Evolutionary conservation across 2,113 vertebrate genomes (phyloP), one percentile per base, ranked within the genome.

Genomic region (Tricholaema leucomelas): DNA sequence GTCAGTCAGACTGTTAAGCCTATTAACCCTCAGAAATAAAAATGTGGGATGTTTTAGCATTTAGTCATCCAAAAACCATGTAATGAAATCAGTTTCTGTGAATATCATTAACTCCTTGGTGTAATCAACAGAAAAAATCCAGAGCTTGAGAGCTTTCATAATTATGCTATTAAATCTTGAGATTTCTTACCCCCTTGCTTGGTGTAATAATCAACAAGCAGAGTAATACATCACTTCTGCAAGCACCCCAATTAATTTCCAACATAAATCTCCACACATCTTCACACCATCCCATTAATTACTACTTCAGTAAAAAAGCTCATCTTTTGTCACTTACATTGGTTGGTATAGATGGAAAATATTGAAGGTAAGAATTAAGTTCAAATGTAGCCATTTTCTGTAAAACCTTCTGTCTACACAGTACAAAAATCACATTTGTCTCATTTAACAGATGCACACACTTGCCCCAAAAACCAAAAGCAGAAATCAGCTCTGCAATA

Each of bases 191-290:
- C 71, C 74, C 15, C 52, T 90, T 88, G 46, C 40, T 81, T 84
- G 78, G 91, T 85, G 28, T 23, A 91, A 60, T 96, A 66, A 87
- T 93, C 92, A 96, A 93, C 87, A 96, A 92, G 84, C 27, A 1
- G 58, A 88, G 61, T 58, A 75, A 91, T 84, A 55, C 58, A 91
- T 87, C 87, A 84, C 65, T 70, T 91, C 14, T 66, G 44, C 63
- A 92, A 83, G 88, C 76, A 90, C 55, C 75, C 79, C 64, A 87
- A 93, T 96, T 96, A 95, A 94, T 95, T 93, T 42, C 77, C 46
- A 86, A 60, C 93, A 71, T 95, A 95, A 94, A 96, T 94, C 93
- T 94, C 48, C 38, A 25, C 48, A 35, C 46, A 25, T 58, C 92
- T 93, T 80, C 79, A 80, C 61, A 61, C 58, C 64, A 8, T 28